Evolutionary conservation across 1,140 invertebrate species (phyloP).

Genomic region (Meloidogyne exigua): DNA sequence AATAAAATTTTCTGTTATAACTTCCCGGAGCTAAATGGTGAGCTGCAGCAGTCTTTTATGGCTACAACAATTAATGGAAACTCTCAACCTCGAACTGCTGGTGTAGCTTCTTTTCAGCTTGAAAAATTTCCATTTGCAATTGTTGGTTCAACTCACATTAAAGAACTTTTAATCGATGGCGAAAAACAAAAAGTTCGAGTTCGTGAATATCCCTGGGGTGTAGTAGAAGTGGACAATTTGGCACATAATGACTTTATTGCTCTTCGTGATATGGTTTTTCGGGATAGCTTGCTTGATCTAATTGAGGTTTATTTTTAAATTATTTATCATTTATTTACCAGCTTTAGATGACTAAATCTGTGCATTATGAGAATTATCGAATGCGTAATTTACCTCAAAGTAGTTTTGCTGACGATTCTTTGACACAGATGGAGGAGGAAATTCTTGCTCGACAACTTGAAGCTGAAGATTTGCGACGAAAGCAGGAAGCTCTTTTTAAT

Average conservation of each 20-base stretch:
- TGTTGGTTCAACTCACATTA: conserved; percentile 94
- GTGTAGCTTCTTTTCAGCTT: not conserved
- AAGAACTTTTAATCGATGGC: conserved; percentile 76
- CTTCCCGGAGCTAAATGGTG: conserved; percentile 80
- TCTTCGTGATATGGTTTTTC: conserved; percentile 90
- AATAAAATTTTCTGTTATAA: conserved; percentile 99
- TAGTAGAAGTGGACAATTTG: conserved; percentile 95
- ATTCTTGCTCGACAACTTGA: conserved; percentile 27
- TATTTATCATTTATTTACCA: not conserved
- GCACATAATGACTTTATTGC: conserved; percentile 98
- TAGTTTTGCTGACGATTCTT: conserved; percentile 53
- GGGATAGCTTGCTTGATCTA: conserved; percentile 85
- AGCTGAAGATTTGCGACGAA: conserved; percentile 29
- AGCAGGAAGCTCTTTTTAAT: conserved; percentile 51
- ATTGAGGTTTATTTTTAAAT: conserved; percentile 72
- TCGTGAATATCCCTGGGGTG: conserved; percentile 93
- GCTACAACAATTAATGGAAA: not conserved
- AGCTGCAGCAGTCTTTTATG: not conserved
- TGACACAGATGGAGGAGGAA: conserved; percentile 59
- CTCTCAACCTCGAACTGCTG: not conserved
- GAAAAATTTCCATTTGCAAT: conserved; percentile 86
- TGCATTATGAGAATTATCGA: conserved; percentile 92
- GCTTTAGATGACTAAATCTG: conserved; percentile 67
- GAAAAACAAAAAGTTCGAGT: conserved; percentile 71
- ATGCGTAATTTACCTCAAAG: conserved; percentile 78